A percentile compares a stretch with the other conserved stretches of the same genome.
phyloP scores from a whole-genome alignment of 2,797 vertebrate genomes.

The Acanthurus leucopareius region DNA sequence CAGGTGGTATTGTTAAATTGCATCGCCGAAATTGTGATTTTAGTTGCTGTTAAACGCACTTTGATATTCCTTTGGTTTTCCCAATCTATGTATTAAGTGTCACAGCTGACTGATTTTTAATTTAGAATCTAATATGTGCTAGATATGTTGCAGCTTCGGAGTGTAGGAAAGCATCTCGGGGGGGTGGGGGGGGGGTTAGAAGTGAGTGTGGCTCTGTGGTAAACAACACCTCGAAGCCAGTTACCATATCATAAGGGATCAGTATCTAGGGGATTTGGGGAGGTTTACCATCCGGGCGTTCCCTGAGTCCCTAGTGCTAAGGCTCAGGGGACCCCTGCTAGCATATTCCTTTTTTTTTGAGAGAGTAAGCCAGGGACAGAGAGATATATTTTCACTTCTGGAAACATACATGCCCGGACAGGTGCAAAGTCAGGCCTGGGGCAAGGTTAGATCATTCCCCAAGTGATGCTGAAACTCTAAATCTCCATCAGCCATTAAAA shows the following conservation, averaged over 20 bases:
- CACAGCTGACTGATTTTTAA: slow-evolving; percentile 83
- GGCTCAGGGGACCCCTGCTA: slow-evolving; percentile 76
- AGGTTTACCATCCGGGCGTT: slow-evolving; percentile 78
- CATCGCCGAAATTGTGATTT: slow-evolving; percentile 57
- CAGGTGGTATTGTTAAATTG: slow-evolving; percentile 56
- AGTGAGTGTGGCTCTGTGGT: slow-evolving; percentile 74
- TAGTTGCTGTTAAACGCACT: slow-evolving; percentile 63
- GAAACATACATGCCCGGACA: slow-evolving; percentile 84
- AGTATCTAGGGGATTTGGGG: slow-evolving; percentile 78
- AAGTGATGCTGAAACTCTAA: slow-evolving; percentile 67
- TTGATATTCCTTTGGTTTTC: slow-evolving; percentile 68
- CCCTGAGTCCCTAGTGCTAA: slow-evolving; percentile 70
- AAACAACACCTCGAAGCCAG: slow-evolving; percentile 85
- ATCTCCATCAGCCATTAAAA: slow-evolving; percentile 72
- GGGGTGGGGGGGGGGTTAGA: slow-evolving; percentile 34
- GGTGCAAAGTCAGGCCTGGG: slow-evolving; percentile 83
- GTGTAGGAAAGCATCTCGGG: slow-evolving; percentile 63
- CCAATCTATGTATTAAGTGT: slow-evolving; percentile 74
- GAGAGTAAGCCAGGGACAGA: slow-evolving; percentile 53
- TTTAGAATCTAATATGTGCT: slow-evolving; percentile 85
- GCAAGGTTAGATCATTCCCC: slow-evolving; percentile 81
- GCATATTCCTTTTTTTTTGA: slow-evolving; percentile 63
- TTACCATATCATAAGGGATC: slow-evolving; percentile 85
- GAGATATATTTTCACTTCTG: slow-evolving; percentile 72
- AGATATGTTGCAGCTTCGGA: slow-evolving; percentile 79